phyloP scores from a whole-genome alignment of 2,888 invertebrate genomes.

The Ichneumon xanthorius region DNA sequence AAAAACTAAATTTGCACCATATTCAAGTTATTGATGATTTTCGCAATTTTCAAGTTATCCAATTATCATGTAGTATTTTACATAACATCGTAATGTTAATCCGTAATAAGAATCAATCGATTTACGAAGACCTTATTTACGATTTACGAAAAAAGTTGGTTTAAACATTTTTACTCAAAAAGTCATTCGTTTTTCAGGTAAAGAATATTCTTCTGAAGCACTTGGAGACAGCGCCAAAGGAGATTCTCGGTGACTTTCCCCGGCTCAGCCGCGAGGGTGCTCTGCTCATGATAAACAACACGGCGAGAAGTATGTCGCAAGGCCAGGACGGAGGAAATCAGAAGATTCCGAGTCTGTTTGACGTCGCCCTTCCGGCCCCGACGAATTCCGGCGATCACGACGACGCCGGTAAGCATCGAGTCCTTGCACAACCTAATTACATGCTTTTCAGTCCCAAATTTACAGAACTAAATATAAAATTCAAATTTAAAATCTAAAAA shows the following conservation, averaged over 20 bases:
- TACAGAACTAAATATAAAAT: background rate
- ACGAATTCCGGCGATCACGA: slow-evolving; percentile 72
- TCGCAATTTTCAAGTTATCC: too few relatives aligned
- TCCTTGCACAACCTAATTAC: background rate
- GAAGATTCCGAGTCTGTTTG: slow-evolving; percentile 84
- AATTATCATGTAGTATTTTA: too few relatives aligned
- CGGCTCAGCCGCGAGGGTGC: slow-evolving; percentile 93
- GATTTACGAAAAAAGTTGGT: too few relatives aligned
- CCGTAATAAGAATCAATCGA: too few relatives aligned
- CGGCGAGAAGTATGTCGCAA: slow-evolving; percentile 79
- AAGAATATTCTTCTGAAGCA: slow-evolving; percentile 87
- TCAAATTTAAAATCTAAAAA: background rate
- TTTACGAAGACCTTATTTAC: too few relatives aligned
- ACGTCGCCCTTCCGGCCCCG: slow-evolving; percentile 82
- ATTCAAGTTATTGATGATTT: too few relatives aligned
- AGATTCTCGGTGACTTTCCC: slow-evolving; percentile 96
- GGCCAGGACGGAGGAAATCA: slow-evolving; percentile 77
- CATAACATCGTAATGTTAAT: too few relatives aligned
- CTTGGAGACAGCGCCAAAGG: slow-evolving; percentile 95
- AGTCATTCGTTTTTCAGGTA: slow-evolving; percentile 73
- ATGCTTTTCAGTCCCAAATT: background rate
- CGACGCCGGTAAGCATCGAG: slow-evolving; percentile 75
- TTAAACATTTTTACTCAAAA: too few relatives aligned
- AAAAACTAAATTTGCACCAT: too few relatives aligned
- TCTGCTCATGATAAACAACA: slow-evolving; percentile 85